Base-by-base conservation (phyloP, 1,140 invertebrate species). In the Eriosoma lanigerum region DNA sequence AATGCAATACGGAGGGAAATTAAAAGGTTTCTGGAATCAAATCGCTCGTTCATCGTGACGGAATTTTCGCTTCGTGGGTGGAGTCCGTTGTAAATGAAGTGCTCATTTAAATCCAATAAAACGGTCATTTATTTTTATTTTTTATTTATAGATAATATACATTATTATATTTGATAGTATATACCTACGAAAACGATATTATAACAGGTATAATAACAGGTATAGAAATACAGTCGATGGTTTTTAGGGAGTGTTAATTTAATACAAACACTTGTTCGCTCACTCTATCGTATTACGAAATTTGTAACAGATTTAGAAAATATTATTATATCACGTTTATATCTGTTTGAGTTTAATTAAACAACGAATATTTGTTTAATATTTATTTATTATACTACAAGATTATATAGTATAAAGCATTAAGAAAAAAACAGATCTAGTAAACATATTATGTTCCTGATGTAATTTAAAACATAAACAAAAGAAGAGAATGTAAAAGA, bases 41-140 rank as follows among this genome's bases (percentile, higher is more conserved):
- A 68, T 48, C 66, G 48, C 66, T 68, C 26, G 8, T 38, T 24
- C 6, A 21, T 21, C 26, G 24, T 15, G 68, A 72, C 29, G 68
- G 68, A 72, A 72, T 52, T 72, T 72, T n/a, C 26, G 26, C 24
- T 48, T 72, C 68, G 68, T 72, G 68, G 68, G 68, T 17, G 66
- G 66, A 68, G 66, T 26, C 66, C 38, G 21, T 24, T 38, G 44
- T 68, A 68, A 68, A 68, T 72, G 52, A 72, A 72, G 68, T 52
- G 68, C 46, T 72, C n/a, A 24, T 68, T 68, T 24, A 46, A 48
- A 48, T 68, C 44, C 13, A 48, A 68, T 68, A 68, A 48, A 48
- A 68, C 66, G 38, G 5, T 66, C 24, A 26, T 24, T 60, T 60
- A 29, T 60, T 26, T 12, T 56, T 58, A 24, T 58, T 26, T 15